These are phyloP conservation scores for Eptesicus fuscus DNA, from an alignment of 2,113 vertebrate species.

Conservation along the genomic window DNA sequence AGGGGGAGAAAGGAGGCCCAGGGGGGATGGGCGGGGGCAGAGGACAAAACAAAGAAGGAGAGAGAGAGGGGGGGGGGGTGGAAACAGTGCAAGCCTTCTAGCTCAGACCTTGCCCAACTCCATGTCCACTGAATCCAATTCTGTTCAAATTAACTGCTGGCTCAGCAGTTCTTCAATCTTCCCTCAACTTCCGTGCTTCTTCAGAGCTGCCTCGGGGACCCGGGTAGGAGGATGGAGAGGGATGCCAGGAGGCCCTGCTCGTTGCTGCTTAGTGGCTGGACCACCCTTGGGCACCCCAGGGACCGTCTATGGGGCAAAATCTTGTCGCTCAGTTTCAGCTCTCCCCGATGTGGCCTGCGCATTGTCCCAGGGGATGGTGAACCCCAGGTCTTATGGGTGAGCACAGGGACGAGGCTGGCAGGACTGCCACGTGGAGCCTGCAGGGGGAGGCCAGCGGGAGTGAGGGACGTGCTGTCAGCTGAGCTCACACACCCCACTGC, in stretches of 20 bases:
- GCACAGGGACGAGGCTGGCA: rapidly evolving
- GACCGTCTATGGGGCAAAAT: neutral
- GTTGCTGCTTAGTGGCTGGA: neutral
- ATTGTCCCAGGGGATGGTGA: neutral
- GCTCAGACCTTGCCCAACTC: no score
- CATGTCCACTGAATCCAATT: neutral
- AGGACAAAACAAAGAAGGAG: neutral
- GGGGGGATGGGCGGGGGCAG: no score
- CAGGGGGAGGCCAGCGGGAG: neutral
- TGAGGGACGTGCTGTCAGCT: neutral
- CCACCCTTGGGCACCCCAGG: neutral
- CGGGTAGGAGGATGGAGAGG: no score
- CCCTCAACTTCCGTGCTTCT: neutral
- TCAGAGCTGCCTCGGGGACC: neutral
- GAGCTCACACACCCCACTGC: neutral
- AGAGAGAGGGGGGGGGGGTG: no score
- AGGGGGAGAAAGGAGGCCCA: no score
- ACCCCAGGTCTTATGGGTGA: neutral
- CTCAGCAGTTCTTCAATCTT: neutral
- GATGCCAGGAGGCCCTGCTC: neutral
- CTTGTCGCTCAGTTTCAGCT: neutral
- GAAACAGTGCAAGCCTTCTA: neutral
- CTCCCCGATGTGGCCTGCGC: neutral
- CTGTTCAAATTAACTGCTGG: neutral
- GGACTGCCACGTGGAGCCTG: rapidly evolving